Conservation (phyloP, 2,113 vertebrate species). For the Bos indicus region DNA sequence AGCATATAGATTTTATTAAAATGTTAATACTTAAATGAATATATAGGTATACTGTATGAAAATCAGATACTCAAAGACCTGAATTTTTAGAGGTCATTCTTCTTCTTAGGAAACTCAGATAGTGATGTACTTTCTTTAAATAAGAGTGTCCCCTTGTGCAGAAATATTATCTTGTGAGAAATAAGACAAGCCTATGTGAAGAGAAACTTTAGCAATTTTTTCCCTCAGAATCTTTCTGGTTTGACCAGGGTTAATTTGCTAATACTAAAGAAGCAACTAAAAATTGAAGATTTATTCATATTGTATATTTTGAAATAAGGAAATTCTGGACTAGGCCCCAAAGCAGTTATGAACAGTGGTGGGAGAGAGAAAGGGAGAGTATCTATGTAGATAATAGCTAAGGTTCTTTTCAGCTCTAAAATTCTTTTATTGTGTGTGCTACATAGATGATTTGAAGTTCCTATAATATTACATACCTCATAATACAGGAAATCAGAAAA, state of each 20-base stretch:
- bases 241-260: neutral
- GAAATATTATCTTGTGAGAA: neutral
- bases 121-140: neutral
- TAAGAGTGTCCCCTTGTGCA: neutral
- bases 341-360: neutral
- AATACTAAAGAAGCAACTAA: neutral
- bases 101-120: neutral
- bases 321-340: neutral
- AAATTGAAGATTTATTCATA: neutral
- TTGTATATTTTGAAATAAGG: neutral
- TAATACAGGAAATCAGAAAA: neutral
- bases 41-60: neutral
- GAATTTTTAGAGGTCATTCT: neutral
- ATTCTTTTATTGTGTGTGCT: neutral
- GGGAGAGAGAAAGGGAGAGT: neutral
- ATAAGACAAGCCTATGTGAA: neutral
- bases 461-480: neutral
- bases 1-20: neutral
- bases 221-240: neutral
- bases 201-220: neutral
- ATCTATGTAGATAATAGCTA: neutral
- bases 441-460: neutral
- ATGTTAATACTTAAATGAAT: neutral
- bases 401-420: neutral
- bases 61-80: neutral